Conservation (phyloP, 2,888 invertebrate genomes). For the Blera fallax region DNA sequence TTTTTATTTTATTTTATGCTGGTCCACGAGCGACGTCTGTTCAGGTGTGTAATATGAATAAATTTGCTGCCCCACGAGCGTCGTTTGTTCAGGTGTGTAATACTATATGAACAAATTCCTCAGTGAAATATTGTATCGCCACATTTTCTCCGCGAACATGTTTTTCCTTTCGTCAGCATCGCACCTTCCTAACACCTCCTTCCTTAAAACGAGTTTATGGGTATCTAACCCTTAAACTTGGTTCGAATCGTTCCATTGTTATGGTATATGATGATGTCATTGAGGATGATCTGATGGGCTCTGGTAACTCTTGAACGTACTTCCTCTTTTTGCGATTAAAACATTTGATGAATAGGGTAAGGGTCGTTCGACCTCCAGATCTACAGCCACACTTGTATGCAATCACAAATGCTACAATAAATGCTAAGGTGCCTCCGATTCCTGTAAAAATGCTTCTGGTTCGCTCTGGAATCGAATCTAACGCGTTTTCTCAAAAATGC, state of each 20-base stretch:
- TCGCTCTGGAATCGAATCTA: conserved; percentile 17
- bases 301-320: background rate
- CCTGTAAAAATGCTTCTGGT: background rate
- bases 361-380: background rate
- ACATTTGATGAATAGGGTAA: background rate
- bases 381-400: background rate
- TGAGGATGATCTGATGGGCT: background rate
- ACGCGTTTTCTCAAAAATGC: conserved; percentile 9
- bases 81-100: too few relatives aligned
- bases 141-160: too few relatives aligned
- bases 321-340: background rate
- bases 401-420: background rate
- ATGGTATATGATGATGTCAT: background rate
- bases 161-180: too few relatives aligned
- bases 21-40: too few relatives aligned
- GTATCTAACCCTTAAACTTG: conserved; percentile 30
- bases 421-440: background rate
- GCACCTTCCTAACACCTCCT: conserved; percentile 6
- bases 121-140: too few relatives aligned
- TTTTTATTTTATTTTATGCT: too few relatives aligned
- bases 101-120: too few relatives aligned
- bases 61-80: too few relatives aligned
- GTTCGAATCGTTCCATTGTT: background rate
- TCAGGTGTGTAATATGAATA: too few relatives aligned
- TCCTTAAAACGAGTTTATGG: conserved; percentile 20